Evolutionary conservation across 37 sponge, comb jelly and placozoan species (phyloP).

Genomic region (Bolinopsis microptera): DNA sequence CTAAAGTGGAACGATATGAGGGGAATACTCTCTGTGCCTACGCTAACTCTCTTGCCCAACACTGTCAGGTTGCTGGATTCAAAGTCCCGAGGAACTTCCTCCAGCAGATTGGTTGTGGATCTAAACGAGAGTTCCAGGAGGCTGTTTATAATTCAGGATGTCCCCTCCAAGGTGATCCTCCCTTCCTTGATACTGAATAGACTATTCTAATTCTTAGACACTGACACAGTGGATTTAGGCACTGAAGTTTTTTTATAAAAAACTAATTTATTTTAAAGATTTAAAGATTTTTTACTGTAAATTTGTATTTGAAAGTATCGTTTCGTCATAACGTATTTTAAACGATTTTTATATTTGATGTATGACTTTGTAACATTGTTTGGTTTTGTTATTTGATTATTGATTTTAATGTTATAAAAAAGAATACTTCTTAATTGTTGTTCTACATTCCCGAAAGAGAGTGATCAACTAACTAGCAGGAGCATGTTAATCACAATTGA

Average conservation of each 20-base stretch:
- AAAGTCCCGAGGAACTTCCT: neutral
- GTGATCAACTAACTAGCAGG: too few species aligned
- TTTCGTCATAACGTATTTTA: neutral
- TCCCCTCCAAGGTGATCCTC: neutral
- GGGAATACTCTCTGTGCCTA: neutral
- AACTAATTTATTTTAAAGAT: too few species aligned
- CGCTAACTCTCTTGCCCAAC: neutral
- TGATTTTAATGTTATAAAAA: too few species aligned
- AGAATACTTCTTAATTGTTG: too few species aligned
- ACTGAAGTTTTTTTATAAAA: neutral
- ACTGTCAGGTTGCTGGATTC: neutral
- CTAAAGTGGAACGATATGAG: neutral
- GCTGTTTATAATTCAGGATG: neutral
- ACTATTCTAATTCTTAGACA: too few species aligned
- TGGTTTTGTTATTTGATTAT: neutral
- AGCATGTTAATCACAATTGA: too few species aligned
- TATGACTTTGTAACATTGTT: neutral
- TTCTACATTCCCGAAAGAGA: too few species aligned
- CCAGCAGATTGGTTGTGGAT: neutral
- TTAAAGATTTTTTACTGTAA: neutral
- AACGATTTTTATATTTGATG: neutral
- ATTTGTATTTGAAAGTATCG: neutral
- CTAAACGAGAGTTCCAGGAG: neutral
- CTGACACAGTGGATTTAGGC: too few species aligned
- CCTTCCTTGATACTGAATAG: too few species aligned